Evolutionary conservation across 1,140 invertebrate genomes (phyloP).

Genomic region (Brachionus sp.): DNA sequence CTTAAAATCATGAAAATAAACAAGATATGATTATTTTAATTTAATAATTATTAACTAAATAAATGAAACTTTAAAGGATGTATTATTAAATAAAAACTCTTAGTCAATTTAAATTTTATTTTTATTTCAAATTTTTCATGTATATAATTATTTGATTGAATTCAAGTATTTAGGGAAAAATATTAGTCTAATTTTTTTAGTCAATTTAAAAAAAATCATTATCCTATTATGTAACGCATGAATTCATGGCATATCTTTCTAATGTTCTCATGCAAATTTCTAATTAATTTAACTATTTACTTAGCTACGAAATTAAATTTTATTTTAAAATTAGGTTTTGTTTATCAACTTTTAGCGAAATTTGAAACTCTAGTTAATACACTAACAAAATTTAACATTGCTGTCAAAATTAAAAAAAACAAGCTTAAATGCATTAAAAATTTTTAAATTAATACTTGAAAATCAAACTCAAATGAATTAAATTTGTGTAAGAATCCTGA

Average conservation of each 20-base stretch:
- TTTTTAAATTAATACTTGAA: background rate
- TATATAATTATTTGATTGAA: too few species aligned
- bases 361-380: background rate
- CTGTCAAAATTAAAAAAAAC: background rate
- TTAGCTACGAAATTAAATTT: background rate
- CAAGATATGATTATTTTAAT: background rate
- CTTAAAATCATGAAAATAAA: background rate
- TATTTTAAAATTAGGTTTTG: background rate
- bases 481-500: background rate
- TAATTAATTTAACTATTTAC: conserved; percentile 3
- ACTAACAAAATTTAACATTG: background rate
- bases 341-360: background rate
- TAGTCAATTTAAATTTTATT: too few species aligned
- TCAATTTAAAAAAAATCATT: too few species aligned
- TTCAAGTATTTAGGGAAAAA: too few species aligned
- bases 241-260: background rate
- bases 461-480: background rate
- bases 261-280: conserved; percentile 35
- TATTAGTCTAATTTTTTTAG: too few species aligned
- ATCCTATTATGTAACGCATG: background rate
- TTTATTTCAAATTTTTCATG: too few species aligned
- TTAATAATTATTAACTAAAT: background rate
- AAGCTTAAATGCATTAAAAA: background rate
- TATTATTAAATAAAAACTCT: background rate
- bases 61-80: background rate